Evolutionary conservation across 2,113 vertebrate genomes (phyloP).

Genomic region (Heteronetta atricapilla): DNA sequence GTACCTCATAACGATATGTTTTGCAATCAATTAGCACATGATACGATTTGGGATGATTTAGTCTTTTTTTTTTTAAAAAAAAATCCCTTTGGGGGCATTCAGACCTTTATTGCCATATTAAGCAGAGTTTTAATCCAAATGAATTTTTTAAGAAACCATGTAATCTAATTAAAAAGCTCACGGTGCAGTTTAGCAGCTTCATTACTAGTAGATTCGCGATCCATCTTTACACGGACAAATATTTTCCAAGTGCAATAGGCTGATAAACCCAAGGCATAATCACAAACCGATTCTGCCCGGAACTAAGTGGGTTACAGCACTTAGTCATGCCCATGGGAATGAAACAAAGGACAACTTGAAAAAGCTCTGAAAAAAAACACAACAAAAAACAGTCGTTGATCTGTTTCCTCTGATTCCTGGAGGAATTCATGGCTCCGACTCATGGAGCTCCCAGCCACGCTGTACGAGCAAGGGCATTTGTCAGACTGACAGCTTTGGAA

Average conservation of each 20-base stretch:
- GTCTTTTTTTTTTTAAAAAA: neutral
- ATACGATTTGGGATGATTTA: slow-evolving; percentile 7
- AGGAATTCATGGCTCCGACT: neutral
- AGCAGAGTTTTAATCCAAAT: slow-evolving; percentile 60
- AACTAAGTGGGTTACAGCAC: slow-evolving; percentile 40
- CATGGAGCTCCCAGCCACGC: neutral
- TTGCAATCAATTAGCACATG: slow-evolving; percentile 29
- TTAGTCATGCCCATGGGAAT: neutral
- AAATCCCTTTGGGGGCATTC: slow-evolving; percentile 19
- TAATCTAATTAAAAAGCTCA: slow-evolving; percentile 64
- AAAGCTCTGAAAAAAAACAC: neutral
- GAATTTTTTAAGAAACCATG: slow-evolving; percentile 48
- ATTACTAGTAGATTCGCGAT: neutral
- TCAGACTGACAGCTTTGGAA: neutral
- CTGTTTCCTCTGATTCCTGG: neutral
- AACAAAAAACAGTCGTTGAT: neutral
- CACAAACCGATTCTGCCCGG: slow-evolving; percentile 41
- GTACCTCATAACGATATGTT: neutral
- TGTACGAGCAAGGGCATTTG: neutral
- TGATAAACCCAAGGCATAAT: slow-evolving; percentile 25
- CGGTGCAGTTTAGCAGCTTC: slow-evolving; percentile 25
- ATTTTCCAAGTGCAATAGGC: slow-evolving; percentile 1
- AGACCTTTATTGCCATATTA: slow-evolving; percentile 44
- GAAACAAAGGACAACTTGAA: slow-evolving; percentile 27
- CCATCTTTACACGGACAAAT: slow-evolving; percentile 22